Evolutionary conservation across 2,113 vertebrate genomes (phyloP).

Genomic region (Caranx melampygus): DNA sequence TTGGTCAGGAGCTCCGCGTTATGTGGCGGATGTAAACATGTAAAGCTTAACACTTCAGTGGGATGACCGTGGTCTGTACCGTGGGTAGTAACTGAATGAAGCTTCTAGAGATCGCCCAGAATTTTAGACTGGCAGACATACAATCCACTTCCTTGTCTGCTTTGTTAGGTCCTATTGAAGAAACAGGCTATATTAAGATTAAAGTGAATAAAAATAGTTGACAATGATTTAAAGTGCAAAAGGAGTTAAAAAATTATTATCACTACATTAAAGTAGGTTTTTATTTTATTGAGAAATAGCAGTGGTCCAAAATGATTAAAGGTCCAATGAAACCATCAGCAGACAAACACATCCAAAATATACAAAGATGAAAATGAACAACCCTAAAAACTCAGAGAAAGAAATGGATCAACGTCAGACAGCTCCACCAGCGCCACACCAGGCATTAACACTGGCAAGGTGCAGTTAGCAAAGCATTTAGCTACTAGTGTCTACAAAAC

Average conservation of each 20-base stretch:
- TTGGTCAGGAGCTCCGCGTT: neutral
- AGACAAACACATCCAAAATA: neutral
- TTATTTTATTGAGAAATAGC: neutral
- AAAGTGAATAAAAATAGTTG: neutral
- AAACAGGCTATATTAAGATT: neutral
- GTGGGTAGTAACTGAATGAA: neutral
- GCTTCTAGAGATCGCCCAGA: neutral
- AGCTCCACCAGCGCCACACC: neutral
- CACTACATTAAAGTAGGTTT: neutral
- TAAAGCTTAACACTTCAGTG: constrained; percentile 8
- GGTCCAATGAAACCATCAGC: neutral
- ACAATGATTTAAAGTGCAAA: neutral
- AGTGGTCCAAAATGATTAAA: neutral
- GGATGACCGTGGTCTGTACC: neutral
- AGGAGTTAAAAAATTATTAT: neutral
- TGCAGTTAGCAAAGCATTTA: constrained; percentile 6
- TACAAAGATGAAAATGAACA: neutral
- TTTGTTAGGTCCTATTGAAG: neutral
- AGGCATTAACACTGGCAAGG: neutral
- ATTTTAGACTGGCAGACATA: neutral
- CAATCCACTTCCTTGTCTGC: neutral
- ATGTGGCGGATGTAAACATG: constrained; percentile 4
- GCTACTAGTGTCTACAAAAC: constrained; percentile 32
- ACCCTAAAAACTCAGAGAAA: neutral
- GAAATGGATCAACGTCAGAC: neutral